Evolutionary conservation across 2,797 vertebrate genomes (phyloP).

Genomic region (Eospalax fontanierii): DNA sequence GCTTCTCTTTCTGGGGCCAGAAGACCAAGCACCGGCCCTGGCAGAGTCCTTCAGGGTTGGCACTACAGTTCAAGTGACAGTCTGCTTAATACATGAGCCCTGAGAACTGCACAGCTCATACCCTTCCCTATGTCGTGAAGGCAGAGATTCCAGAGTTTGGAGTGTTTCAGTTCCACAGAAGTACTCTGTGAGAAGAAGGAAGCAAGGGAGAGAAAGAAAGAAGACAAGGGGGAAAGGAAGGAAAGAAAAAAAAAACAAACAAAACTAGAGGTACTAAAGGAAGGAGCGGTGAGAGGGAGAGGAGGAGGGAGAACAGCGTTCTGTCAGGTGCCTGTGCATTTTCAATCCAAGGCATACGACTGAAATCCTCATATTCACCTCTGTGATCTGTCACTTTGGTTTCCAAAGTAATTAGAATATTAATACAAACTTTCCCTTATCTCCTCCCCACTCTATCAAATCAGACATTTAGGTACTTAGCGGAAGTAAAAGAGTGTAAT

Average conservation of each 20-base stretch:
- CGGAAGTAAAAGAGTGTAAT: slow-evolving; percentile 67
- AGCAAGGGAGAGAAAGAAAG: neutral
- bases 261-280: neutral
- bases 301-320: neutral
- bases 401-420: slow-evolving; percentile 22
- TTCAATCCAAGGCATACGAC: neutral
- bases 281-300: too few relatives aligned
- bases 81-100: neutral
- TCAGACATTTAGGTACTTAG: slow-evolving; percentile 55
- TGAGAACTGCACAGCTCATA: neutral
- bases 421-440: neutral
- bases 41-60: neutral
- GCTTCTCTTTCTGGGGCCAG: neutral
- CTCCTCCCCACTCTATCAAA: neutral
- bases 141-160: neutral
- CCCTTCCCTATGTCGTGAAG: neutral
- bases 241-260: accelerated
- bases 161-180: neutral
- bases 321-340: neutral
- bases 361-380: neutral
- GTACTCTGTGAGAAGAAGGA: neutral
- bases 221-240: neutral
- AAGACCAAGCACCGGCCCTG: neutral
- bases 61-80: neutral
- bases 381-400: slow-evolving; percentile 23